These are phyloP conservation scores for Spizaetus ornatus DNA, from an alignment of 2,113 vertebrate genomes.

Conservation along the genomic window DNA sequence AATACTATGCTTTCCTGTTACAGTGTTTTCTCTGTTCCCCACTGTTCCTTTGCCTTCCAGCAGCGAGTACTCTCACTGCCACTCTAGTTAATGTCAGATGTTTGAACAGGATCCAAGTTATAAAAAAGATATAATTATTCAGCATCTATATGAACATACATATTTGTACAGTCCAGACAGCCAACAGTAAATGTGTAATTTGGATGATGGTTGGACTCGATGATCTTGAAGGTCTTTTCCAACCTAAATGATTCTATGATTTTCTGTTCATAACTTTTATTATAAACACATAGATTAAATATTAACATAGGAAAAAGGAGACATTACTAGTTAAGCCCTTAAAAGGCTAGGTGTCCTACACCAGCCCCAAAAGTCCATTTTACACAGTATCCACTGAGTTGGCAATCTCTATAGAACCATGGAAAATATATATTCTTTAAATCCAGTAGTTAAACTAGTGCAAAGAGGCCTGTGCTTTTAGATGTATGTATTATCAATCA, in stretches of 20 bases:
- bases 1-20: neutral
- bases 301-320: neutral
- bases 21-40: neutral
- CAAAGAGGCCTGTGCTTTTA: neutral
- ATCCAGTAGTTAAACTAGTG: neutral
- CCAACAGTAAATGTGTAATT: neutral
- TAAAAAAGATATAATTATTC: neutral
- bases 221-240: no score
- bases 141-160: accelerated
- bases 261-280: conserved; percentile 3
- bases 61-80: neutral
- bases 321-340: neutral
- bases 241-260: no score
- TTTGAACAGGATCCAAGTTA: neutral
- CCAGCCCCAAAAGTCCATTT: neutral
- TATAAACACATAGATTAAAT: conserved; percentile 15
- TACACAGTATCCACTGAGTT: neutral
- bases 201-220: no score
- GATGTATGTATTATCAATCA: neutral
- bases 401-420: neutral
- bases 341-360: neutral
- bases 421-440: neutral
- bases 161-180: neutral
- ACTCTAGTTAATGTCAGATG: neutral
- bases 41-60: neutral